A percentile compares a stretch with the other conserved stretches of the same genome.
Evolutionary conservation across 2,113 vertebrate genomes (phyloP).

Genomic region (Egretta garzetta): DNA sequence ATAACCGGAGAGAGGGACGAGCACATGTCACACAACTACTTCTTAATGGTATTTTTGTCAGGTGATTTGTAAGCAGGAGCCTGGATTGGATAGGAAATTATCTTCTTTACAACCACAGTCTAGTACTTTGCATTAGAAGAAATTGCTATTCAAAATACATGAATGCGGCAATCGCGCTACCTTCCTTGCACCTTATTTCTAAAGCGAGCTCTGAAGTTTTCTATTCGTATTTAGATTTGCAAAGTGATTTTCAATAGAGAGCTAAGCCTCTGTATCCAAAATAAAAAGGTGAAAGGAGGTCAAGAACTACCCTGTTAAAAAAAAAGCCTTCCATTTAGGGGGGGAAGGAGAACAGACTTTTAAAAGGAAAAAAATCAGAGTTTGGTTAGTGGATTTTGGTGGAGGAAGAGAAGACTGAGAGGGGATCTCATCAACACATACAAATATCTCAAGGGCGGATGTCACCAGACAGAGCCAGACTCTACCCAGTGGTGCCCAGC

Average conservation of each 20-base stretch:
- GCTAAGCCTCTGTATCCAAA: neutral
- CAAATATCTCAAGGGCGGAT: too few relatives aligned
- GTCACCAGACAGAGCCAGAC: too few relatives aligned
- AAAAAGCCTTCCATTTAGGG: neutral
- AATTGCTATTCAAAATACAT: neutral
- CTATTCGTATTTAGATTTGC: neutral
- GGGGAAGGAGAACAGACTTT: neutral
- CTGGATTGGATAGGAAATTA: conserved; percentile 32
- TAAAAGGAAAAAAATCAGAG: neutral
- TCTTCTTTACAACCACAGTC: neutral
- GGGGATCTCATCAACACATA: too few relatives aligned
- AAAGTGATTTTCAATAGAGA: neutral
- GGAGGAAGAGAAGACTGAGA: neutral
- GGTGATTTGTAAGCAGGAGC: conserved; percentile 11
- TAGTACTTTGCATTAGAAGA: neutral
- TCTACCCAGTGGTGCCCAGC: too few relatives aligned
- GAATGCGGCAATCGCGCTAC: neutral
- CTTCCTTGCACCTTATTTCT: neutral
- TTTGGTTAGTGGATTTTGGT: neutral
- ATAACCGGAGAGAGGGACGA: neutral
- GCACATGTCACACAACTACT: neutral
- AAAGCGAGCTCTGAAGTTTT: neutral
- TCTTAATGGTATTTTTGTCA: conserved; percentile 31
- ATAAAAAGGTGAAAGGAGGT: neutral
- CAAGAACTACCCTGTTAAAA: neutral